Evolutionary conservation across 2,888 invertebrate species (phyloP).

Genomic region (Temnothorax unifasciatus): DNA sequence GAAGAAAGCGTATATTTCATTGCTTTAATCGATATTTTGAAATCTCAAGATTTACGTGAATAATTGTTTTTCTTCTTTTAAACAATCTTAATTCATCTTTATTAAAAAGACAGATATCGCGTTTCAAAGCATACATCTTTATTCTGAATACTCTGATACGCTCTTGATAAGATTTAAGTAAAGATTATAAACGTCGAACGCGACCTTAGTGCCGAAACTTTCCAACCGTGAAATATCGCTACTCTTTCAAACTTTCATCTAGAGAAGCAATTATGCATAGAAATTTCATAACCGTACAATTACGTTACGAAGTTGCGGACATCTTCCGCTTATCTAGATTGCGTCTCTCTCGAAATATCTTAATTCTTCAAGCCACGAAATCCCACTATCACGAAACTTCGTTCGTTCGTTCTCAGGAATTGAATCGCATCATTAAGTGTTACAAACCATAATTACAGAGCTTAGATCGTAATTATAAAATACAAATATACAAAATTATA

Average conservation of each 20-base stretch:
- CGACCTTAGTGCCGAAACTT: conserved; percentile 17
- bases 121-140: not conserved
- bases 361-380: conserved; percentile 58
- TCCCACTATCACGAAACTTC: conserved; percentile 61
- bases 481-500: not conserved
- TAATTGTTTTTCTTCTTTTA: not conserved
- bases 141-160: not conserved
- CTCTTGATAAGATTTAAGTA: conserved; percentile 14
- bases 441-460: conserved; percentile 18
- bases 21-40: not conserved
- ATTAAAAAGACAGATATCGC: not conserved
- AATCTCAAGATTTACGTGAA: no score
- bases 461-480: not conserved
- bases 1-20: not conserved
- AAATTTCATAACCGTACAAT: conserved; percentile 58
- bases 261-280: conserved; percentile 26
- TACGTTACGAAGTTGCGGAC: conserved; percentile 49
- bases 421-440: conserved; percentile 39
- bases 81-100: not conserved
- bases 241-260: conserved; percentile 46
- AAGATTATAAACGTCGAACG: not conserved
- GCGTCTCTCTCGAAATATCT: conserved; percentile 66
- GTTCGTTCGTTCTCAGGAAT: conserved; percentile 60
- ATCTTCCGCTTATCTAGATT: conserved; percentile 49
- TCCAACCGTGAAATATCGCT: conserved; percentile 11